Base-by-base conservation (phyloP, 2,888 invertebrate species). In the Erebia palarica region DNA sequence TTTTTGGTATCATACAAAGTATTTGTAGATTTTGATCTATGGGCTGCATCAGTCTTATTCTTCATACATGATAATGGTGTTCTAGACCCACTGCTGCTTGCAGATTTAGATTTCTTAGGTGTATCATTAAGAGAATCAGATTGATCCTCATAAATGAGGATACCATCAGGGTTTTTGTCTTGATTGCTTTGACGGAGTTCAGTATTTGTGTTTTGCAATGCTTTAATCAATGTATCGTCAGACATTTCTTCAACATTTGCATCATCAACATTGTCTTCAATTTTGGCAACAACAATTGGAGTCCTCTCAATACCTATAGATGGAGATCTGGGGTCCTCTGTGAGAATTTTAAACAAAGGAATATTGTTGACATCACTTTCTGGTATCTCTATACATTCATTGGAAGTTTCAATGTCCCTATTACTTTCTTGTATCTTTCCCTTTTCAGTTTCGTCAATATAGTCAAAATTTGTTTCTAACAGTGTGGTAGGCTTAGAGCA, bases 391-490 rank as follows among this genome's bases (percentile, higher is more conserved):
- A 47, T 66, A 49, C 58, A 42, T 16, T 59, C 42, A 57, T 63
- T 42, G 14, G 13, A 14, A 64, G n/a, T 18, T 18, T 78, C 64
- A 18, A 75, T 67, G 72, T 73, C 78, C 36, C 81, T 82, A 75
- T 81, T 79, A 76, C 79, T 86, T 64, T 86, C 84, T 76, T 84
- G 82, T 79, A 81, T 79, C 74, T 79, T 82, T 13, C 87, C 84
- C 77, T 76, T 75, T 58, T 82, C 81, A 76, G 64, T 76, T 82
- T 94, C 95, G 49, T 94, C 82, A 7, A 36, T 0, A 86, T 89
- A 95, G 78, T 95, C 95, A 85, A 95, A 93, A 83, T 95, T 94
- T 21, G 95, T 95, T 87, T 95, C 95, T 74, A 95, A 83, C 53
- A 95, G 82, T 58, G 87, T 88, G 36, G 87, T 87, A 59, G 91